Evolutionary conservation across 1,140 invertebrate species (phyloP).

Genomic region (Panagrolaimus sp.): DNA sequence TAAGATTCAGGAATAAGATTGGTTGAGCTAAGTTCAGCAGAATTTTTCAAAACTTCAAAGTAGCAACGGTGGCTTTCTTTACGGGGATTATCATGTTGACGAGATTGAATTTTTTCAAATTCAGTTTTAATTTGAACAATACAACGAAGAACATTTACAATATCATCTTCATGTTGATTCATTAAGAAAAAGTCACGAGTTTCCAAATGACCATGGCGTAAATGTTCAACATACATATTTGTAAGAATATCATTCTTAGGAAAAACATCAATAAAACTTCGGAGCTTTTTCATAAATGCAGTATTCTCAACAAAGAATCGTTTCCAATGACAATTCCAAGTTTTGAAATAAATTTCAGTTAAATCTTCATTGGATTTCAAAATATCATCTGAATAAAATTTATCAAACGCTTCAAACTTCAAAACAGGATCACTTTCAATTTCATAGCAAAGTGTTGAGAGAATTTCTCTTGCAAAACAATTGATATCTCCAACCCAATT

Average conservation of each 20-base stretch:
- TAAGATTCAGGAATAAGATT: not conserved
- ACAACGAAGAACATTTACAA: not conserved
- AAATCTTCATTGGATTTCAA: not conserved
- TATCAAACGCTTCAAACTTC: not conserved
- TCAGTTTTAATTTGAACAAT: not conserved
- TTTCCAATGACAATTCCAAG: not conserved
- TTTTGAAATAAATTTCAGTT: not conserved
- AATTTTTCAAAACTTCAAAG: not conserved
- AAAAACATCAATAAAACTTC: not conserved
- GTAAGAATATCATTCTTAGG: not conserved
- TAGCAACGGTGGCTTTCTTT: too few species aligned
- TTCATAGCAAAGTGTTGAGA: not conserved
- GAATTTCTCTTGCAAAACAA: not conserved
- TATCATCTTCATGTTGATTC: not conserved
- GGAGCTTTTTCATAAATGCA: not conserved
- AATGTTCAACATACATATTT: too few species aligned
- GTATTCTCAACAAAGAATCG: not conserved
- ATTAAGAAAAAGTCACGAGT: too few species aligned
- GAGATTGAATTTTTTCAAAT: not conserved
- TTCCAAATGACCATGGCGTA: too few species aligned
- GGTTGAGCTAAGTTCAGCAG: not conserved
- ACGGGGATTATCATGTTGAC: not conserved
- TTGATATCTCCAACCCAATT: not conserved
- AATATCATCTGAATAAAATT: not conserved
- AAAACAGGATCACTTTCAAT: not conserved